phyloP scores from a whole-genome alignment of 2,888 invertebrate species.

The Ophion slaviceki region DNA sequence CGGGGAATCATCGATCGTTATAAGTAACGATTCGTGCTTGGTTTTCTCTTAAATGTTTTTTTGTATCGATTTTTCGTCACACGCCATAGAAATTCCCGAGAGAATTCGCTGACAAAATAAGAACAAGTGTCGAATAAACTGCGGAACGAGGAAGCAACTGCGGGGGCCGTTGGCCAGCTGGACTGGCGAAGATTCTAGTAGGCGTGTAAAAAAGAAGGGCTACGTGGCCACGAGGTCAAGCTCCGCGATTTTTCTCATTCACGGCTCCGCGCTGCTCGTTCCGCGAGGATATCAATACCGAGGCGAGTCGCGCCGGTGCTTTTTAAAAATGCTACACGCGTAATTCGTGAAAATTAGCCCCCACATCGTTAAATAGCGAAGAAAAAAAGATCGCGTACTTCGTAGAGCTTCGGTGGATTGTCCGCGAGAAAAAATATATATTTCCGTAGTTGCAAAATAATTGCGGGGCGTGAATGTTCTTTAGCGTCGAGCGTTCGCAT shows the following conservation, averaged over 20 bases:
- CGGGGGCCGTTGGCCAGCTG: slow-evolving; percentile 34
- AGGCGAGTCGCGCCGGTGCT: neutral
- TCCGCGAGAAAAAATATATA: too few relatives aligned
- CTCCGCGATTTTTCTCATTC: slow-evolving; percentile 1
- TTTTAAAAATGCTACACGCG: neutral
- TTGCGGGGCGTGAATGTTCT: too few relatives aligned
- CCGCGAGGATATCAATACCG: neutral
- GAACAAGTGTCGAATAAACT: neutral
- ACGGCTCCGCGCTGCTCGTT: too few relatives aligned
- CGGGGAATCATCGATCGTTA: too few relatives aligned
- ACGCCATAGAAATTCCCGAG: neutral
- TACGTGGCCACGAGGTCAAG: slow-evolving; percentile 55
- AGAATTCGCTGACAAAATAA: neutral
- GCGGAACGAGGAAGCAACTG: neutral
- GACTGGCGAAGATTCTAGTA: slow-evolving; percentile 50
- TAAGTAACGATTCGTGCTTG: too few relatives aligned
- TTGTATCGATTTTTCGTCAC: neutral
- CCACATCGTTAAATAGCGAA: neutral
- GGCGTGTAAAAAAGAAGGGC: neutral
- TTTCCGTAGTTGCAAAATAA: too few relatives aligned
- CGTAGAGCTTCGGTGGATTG: too few relatives aligned
- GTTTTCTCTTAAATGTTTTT: too few relatives aligned
- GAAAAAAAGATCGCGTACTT: too few relatives aligned
- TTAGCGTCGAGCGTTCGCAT: too few relatives aligned
- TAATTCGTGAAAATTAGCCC: neutral